phyloP scores from a whole-genome alignment of 2,797 vertebrate genomes.

The Buphagus erythrorhynchus region DNA sequence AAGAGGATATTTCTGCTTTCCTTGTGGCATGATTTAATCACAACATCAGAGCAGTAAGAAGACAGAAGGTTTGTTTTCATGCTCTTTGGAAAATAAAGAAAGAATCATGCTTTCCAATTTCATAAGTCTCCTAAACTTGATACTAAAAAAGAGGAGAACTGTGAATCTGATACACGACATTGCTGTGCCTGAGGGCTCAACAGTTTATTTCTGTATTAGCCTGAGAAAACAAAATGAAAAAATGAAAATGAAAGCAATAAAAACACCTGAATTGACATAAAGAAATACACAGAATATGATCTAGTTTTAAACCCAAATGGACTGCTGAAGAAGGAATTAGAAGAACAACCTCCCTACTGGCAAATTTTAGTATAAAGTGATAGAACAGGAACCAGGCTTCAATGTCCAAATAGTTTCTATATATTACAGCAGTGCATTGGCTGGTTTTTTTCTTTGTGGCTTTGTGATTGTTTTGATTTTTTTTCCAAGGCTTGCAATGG shows the following conservation, averaged over 20 bases:
- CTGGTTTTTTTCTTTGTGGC: background rate
- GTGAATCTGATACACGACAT: background rate
- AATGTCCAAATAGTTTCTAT: background rate
- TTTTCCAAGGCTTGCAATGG: background rate
- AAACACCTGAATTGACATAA: background rate
- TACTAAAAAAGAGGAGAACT: background rate
- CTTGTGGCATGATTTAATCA: constrained; percentile 6
- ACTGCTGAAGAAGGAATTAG: background rate
- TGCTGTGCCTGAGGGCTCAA: background rate
- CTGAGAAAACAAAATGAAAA: background rate
- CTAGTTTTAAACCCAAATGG: background rate
- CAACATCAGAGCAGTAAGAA: background rate
- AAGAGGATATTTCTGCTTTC: background rate
- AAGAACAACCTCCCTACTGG: background rate
- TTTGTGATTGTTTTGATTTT: background rate
- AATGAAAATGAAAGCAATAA: background rate
- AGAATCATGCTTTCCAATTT: background rate
- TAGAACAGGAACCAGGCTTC: background rate
- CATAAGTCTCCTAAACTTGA: background rate
- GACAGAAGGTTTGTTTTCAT: background rate
- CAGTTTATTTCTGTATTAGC: background rate
- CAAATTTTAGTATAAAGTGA: background rate
- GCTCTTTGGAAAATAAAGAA: background rate
- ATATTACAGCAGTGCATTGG: background rate
- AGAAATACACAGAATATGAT: background rate